Base-by-base conservation (phyloP, 2,888 invertebrate species). In the Theretra japonica region DNA sequence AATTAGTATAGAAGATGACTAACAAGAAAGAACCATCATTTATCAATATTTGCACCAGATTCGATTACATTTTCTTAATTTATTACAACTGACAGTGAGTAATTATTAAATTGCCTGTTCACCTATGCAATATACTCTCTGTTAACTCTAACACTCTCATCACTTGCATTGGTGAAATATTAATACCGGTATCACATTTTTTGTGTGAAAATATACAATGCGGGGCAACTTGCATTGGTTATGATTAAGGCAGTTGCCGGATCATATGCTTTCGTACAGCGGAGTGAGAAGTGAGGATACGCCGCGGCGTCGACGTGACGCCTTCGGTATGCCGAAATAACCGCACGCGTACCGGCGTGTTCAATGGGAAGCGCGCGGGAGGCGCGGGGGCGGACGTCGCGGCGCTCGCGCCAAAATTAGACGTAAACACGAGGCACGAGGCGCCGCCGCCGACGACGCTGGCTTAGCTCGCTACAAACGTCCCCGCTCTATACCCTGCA, bases 381-480 rank as follows among this genome's bases (percentile, higher is more conserved):
- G 80, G 86, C 77, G 88, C 83, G 88, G 88, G 89, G 88, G 89
- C 83, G 86, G 85, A 79, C 90, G 89, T 87, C 88, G 92, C 90
- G 92, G 92, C 93, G 93, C 92, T 92, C 92, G 89, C 90, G 93
- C 94, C 93, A 90, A 91, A 94, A 94, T 94, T 94, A 94, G 94
- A 94, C 92, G 94, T 94, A 94, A 94, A 94, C 92, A 94, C 87
- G 88, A 84, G 86, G 87, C 88, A 88, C 87, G 90, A 91, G 92
- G 93, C 93, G 92, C 92, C 91, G 87, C 82, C 85, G 82, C 80
- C 83, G 70, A 59, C 80, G 78, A 77, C 80, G 82, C 77, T 79
- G 76, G 80, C 84, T 81, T 79, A 79, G 77, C 79, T 79, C 76
- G 78, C 75, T 71, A 76, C 75, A 73, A 72, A 69, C 72, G 68